Base-by-base conservation (phyloP, 2,888 invertebrate species). In the Orchesella flavescens region DNA sequence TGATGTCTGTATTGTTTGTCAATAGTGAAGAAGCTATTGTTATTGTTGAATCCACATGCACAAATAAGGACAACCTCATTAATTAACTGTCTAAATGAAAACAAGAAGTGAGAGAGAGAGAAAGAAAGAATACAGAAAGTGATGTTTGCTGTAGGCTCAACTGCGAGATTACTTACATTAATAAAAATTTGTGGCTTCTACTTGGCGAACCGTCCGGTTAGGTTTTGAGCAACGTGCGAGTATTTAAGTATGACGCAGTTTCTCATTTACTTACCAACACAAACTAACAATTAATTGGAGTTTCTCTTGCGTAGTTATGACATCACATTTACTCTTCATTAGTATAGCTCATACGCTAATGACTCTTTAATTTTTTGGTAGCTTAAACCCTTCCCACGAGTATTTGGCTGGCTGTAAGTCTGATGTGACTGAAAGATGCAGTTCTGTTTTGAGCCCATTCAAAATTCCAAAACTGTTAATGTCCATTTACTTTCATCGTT, bases 41-140 rank as follows among this genome's bases (percentile, higher is more conserved):
- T 66, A 78, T 74, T 78, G 73, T 63, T 61, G 55, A 74, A 84
- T 57, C 66, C 73, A 73, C 65, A 75, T 75, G 49, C 61, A 65
- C 84, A 84, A 84, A 84, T 79, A 84, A 79, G 84, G 79, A 73
- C 83, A 74, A 19, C 55, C 79, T 79, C 84, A 78, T 84, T 79
- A 84, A 84, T 84, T 84, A 84, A 65, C 61, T 68, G 68, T 68
- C 84, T 49, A 79, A 84, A 74, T 46, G 74, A 69, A 75, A 72
- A 78, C 49, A 49, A 34, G 34, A 2, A 4, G 2, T 65, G 44
- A 59, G n/a, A 59, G 59, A 59, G 59, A 17, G 17, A 17, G 65
- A 21, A 65, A 24, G 65, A 65, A 65, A 65, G 65, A 59, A 43
- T 34, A 21, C 34, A 24, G 65, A 65, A 65, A 65, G 65, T 65